Percentiles rank a stretch among this genome's conserved stretches.
Conservation (phyloP, 2,888 invertebrate species). For the Lasioglossum villosulum region DNA sequence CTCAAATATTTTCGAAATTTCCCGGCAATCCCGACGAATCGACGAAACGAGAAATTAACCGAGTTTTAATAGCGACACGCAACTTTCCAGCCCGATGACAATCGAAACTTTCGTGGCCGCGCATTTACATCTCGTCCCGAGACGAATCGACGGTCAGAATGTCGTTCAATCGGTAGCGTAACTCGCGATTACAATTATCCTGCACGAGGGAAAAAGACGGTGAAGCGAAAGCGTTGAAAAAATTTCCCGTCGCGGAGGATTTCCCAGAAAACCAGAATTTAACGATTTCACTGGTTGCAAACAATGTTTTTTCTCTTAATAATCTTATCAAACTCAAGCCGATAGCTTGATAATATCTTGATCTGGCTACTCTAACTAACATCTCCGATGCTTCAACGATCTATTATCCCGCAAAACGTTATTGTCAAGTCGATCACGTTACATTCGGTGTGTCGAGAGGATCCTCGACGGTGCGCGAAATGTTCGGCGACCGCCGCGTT, state of each 20-base stretch:
- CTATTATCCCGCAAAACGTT: no score
- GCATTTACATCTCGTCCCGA: background rate
- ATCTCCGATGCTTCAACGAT: no score
- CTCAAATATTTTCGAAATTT: background rate
- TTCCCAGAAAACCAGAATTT: background rate
- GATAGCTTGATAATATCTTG: no score
- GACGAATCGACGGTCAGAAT: background rate
- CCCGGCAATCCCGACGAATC: background rate
- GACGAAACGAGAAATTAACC: background rate
- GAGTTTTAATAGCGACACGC: conserved; percentile 17
- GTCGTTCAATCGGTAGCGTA: background rate
- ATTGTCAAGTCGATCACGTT: no score
- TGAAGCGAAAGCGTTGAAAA: background rate
- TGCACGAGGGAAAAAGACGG: background rate
- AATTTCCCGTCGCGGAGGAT: background rate
- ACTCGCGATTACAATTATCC: background rate
- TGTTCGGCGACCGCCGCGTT: no score
- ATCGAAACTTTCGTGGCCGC: background rate
- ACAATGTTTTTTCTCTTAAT: no score
- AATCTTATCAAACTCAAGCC: no score
- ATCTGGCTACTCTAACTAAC: no score
- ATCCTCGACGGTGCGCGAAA: no score
- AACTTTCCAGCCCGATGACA: background rate
- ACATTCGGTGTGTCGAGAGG: no score
- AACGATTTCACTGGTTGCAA: background rate